These are phyloP conservation scores for Cyanocitta stelleri DNA, from an alignment of 2,113 vertebrate species.

Conservation along the genomic window DNA sequence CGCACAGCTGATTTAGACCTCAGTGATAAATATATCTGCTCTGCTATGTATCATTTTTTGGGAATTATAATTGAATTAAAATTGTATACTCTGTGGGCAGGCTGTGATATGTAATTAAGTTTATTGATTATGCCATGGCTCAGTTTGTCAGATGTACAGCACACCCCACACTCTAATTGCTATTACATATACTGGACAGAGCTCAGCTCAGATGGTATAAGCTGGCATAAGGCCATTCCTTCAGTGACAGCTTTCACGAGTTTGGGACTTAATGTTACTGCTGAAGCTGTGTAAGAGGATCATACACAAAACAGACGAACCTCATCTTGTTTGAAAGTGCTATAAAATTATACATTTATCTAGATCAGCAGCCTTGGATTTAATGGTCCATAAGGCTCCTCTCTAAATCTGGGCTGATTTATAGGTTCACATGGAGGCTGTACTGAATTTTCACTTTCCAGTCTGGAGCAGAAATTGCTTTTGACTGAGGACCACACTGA, in stretches of 20 bases:
- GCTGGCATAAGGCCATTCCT: background rate
- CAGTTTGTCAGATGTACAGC: conserved; percentile 32
- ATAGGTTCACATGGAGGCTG: background rate
- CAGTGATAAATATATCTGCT: conserved; percentile 53
- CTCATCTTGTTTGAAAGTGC: background rate
- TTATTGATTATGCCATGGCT: conserved; percentile 61
- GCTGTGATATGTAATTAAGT: conserved; percentile 65
- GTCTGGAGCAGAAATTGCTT: background rate
- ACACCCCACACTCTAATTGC: background rate
- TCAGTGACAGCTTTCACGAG: background rate
- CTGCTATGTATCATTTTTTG: conserved; percentile 24
- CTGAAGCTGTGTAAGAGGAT: background rate
- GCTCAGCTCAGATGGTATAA: background rate
- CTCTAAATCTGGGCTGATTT: background rate
- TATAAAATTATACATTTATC: conserved; percentile 16
- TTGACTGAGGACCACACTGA: background rate
- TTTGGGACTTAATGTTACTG: background rate
- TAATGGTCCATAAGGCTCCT: background rate
- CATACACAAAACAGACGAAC: background rate
- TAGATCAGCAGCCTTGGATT: background rate
- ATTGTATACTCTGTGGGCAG: conserved; percentile 46
- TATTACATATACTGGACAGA: conserved; percentile 4
- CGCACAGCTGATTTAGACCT: conserved; percentile 39
- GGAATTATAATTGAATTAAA: conserved; percentile 66
- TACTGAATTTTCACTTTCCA: background rate